Evolutionary conservation across 2,113 vertebrate genomes (phyloP).

Genomic region (Alces alces): DNA sequence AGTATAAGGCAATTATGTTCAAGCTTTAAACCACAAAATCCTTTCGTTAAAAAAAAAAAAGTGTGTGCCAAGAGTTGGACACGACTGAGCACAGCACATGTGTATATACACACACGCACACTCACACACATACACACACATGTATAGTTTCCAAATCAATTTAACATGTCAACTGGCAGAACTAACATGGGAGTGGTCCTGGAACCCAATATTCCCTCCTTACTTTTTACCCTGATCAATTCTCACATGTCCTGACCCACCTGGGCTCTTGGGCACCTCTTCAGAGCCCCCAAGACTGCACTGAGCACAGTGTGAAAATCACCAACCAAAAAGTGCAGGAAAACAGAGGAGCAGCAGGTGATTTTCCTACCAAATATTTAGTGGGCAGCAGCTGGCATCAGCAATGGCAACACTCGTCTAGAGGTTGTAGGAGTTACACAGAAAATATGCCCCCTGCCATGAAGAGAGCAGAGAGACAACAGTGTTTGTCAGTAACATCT

Average conservation of each 20-base stretch:
- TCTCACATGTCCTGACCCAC: not conserved
- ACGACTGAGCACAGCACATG: not conserved
- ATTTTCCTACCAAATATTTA: not conserved
- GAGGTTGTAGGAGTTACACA: not conserved
- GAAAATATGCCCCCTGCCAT: not conserved
- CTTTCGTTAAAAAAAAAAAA: not conserved
- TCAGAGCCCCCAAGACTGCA: not conserved
- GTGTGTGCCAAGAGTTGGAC: not conserved
- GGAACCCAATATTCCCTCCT: not conserved
- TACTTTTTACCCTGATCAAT: not conserved
- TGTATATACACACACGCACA: not conserved
- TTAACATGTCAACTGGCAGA: not conserved
- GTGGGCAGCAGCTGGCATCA: not conserved
- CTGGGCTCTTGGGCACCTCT: not conserved
- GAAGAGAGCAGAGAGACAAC: not conserved
- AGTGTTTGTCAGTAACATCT: not conserved
- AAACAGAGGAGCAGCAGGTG: not conserved
- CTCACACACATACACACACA: not conserved
- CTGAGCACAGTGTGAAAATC: not conserved
- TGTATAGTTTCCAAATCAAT: not conserved
- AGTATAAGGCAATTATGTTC: not conserved
- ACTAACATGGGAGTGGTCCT: not conserved
- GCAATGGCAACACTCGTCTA: not conserved
- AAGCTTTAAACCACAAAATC: conserved; percentile 5
- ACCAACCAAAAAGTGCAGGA: not conserved